Evolutionary conservation across 2,113 vertebrate species (phyloP), one percentile per base, ranked within the genome.

Genomic region (Zosterops hypoxanthus): DNA sequence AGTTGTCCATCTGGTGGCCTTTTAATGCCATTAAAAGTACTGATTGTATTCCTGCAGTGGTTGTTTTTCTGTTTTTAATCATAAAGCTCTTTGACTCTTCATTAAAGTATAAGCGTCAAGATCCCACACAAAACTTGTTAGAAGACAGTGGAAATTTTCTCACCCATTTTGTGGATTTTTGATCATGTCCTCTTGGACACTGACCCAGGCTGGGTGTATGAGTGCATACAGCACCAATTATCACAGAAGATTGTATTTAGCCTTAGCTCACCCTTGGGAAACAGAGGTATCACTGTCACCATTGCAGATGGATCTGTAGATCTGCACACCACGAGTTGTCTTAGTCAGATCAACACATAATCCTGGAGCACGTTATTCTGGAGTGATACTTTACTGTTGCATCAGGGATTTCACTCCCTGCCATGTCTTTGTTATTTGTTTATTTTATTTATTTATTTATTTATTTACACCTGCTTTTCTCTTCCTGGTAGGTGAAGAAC

Each of bases 231-330:
- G 64, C 41, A 71, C 47, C 53, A 85, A 6, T 91, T 82, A 83
- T 23, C 88, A 25, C 2, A 52, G 41, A 52, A 75, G 63, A 81
- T 66, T 66, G 28, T 49, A 14, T 61, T 71, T 72, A 50, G 61
- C 77, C 78, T 55, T 76, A 76, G 81, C 53, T 92, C 73, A 88
- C 80, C 88, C 86, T 94, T 95, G 86, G 42, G 50, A 92, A 94
- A 76, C 31, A 86, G 83, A 92, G 69, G 49, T 60, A 76, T 85
- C 18, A 0, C 50, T 94, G 91, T 92, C 93, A 79, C 87, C 81
- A 82, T 91, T 77, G 34, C 65, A 87, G 83, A 76, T 91, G 78
- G 73, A 72, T 95, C 93, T 87, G 65, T 57, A 89, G 69, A 94
- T 96, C 49, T 79, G 36, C n/a, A 60, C 72, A 79, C 73, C 84